Evolutionary conservation across 1,140 invertebrate species (phyloP).

Genomic region (Aphaenogaster floridana): DNA sequence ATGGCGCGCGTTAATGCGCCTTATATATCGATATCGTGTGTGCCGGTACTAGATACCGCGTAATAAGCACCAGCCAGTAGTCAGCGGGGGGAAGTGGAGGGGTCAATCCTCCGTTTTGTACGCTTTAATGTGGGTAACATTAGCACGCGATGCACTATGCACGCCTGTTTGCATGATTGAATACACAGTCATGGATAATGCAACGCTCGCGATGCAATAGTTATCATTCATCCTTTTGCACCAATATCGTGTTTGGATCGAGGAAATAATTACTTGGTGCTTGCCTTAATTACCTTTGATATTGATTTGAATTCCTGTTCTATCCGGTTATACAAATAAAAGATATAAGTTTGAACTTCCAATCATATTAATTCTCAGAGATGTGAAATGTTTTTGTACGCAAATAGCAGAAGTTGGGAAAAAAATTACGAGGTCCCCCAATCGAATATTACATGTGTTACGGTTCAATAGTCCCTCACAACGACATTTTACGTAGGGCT

Average conservation of each 20-base stretch:
- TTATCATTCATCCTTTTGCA: constrained; percentile 6
- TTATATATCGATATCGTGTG: constrained; percentile 71
- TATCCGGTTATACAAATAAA: background rate
- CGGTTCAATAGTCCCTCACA: constrained; percentile 14
- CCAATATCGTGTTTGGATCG: background rate
- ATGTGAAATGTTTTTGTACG: background rate
- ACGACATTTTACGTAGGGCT: background rate
- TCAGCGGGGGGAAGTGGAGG: no score
- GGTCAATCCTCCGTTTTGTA: constrained; percentile 31
- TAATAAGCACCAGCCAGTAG: constrained; percentile 44
- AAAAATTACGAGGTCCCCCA: background rate
- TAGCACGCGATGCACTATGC: constrained; percentile 37
- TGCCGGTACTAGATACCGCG: constrained; percentile 71
- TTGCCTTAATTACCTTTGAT: constrained; percentile 6
- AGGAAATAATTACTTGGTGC: background rate
- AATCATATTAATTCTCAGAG: background rate
- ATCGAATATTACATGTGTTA: constrained; percentile 16
- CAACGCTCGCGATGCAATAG: background rate
- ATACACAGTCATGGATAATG: constrained; percentile 35
- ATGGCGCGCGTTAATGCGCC: constrained; percentile 70
- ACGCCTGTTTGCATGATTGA: constrained; percentile 28
- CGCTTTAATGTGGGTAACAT: constrained; percentile 58
- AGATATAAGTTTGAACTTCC: background rate
- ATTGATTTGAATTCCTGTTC: no score
- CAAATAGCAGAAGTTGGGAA: background rate